Conservation (phyloP, 1,140 invertebrate species). For the Drosophila serrata region DNA sequence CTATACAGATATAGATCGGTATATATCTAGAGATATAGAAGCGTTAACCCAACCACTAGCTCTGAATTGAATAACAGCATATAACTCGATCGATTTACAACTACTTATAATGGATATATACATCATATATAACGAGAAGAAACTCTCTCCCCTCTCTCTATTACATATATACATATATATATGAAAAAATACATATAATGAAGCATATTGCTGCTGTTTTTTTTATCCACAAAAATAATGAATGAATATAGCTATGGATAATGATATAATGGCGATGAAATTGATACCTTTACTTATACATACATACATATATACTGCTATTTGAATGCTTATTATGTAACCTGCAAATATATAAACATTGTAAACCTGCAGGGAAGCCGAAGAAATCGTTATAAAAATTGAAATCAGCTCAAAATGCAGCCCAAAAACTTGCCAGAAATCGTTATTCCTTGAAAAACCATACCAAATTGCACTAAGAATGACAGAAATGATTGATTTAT, state of each 20-base stretch:
- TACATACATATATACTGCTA: constrained; percentile 19
- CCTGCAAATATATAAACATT: neutral
- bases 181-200: constrained; percentile 13
- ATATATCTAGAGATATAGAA: constrained; percentile 20
- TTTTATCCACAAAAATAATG: constrained; percentile 11
- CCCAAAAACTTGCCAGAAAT: neutral
- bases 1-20: constrained; percentile 22
- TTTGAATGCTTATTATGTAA: constrained; percentile 36
- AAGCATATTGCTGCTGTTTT: constrained; percentile 45
- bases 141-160: neutral
- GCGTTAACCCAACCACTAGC: constrained; percentile 43
- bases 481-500: neutral
- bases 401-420: neutral
- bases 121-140: constrained; percentile 15
- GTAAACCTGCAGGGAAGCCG: neutral
- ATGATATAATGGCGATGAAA: constrained; percentile 26
- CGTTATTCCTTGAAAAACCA: neutral
- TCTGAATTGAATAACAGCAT: constrained; percentile 51
- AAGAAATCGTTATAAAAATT: constrained; percentile 1
- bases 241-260: constrained; percentile 23
- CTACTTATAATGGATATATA: constrained; percentile 35
- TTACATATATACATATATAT: constrained; percentile 5
- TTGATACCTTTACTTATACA: constrained; percentile 30
- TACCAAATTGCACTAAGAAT: neutral
- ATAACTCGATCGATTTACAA: constrained; percentile 52